These are phyloP conservation scores for Octopus bimaculoides DNA, from an alignment of 1,140 invertebrate genomes.

Conservation along the genomic window DNA sequence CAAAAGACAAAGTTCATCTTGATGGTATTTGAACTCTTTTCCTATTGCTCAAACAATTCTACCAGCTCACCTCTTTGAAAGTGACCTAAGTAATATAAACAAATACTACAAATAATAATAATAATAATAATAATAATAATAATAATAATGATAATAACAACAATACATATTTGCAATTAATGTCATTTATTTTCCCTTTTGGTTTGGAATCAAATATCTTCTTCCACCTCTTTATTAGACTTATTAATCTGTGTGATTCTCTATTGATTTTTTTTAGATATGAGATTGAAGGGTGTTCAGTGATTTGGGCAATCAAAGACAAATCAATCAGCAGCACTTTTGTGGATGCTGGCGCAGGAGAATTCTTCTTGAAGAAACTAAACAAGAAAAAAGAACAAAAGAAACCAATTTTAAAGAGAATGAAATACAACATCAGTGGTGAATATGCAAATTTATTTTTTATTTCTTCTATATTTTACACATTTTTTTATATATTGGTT, in stretches of 20 bases:
- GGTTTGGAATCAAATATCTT: not conserved
- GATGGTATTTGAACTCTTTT: no score
- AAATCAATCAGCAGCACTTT: constrained; percentile 88
- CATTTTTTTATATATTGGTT: no score
- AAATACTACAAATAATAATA: no score
- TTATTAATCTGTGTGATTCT: not conserved
- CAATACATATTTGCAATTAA: not conserved
- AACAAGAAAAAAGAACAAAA: constrained; percentile 38
- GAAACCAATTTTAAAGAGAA: constrained; percentile 46
- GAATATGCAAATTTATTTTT: constrained; percentile 10
- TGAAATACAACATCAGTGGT: constrained; percentile 54
- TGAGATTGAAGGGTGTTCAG: constrained; percentile 78
- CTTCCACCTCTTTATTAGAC: not conserved
- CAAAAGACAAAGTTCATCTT: no score
- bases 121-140: no score
- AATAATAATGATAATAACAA: no score
- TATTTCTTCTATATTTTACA: no score
- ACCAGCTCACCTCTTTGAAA: no score
- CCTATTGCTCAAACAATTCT: no score
- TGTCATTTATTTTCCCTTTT: not conserved
- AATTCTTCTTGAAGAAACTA: constrained; percentile 76
- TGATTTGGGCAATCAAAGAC: constrained; percentile 93
- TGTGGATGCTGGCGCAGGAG: constrained; percentile 90
- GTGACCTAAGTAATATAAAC: no score
- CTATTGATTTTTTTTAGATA: constrained; percentile 58